Conservation (phyloP, 2,888 invertebrate species). For the Adelphocoris suturalis region DNA sequence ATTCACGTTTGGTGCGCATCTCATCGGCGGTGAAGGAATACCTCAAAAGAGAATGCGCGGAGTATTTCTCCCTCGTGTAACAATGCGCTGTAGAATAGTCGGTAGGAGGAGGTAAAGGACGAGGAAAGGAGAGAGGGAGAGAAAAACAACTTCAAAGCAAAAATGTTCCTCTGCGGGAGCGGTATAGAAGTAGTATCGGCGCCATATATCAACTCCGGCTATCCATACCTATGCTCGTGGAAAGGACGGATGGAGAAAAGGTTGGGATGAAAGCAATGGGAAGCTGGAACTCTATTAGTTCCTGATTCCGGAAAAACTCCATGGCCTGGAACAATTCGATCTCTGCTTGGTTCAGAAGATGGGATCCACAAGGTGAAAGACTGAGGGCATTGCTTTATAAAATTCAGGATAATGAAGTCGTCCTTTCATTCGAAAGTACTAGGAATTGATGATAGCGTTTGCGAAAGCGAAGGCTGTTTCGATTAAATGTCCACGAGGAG, state of each 20-base stretch:
- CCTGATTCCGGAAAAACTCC: not conserved
- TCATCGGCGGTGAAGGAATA: constrained; percentile 7
- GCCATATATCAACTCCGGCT: not conserved
- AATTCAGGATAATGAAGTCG: too few relatives aligned
- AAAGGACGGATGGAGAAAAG: not conserved
- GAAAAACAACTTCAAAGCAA: constrained; percentile 33
- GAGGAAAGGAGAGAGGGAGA: not conserved
- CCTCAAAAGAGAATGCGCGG: not conserved
- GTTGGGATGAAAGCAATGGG: not conserved
- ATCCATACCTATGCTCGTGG: not conserved
- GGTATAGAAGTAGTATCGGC: constrained; percentile 10
- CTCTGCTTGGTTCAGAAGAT: too few relatives aligned
- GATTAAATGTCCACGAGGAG: too few relatives aligned
- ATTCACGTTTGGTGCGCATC: not conserved
- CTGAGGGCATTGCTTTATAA: too few relatives aligned
- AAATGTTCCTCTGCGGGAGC: not conserved
- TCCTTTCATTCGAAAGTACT: too few relatives aligned
- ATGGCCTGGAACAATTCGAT: not conserved
- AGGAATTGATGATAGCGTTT: too few relatives aligned
- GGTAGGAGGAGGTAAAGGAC: not conserved
- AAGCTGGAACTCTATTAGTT: constrained; percentile 14
- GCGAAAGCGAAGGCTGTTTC: too few relatives aligned
- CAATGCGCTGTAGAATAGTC: not conserved
- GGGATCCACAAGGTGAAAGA: too few relatives aligned
- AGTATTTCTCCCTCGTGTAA: not conserved